Conservation (phyloP, 2,113 vertebrate species). For the Oryzias woworae region DNA sequence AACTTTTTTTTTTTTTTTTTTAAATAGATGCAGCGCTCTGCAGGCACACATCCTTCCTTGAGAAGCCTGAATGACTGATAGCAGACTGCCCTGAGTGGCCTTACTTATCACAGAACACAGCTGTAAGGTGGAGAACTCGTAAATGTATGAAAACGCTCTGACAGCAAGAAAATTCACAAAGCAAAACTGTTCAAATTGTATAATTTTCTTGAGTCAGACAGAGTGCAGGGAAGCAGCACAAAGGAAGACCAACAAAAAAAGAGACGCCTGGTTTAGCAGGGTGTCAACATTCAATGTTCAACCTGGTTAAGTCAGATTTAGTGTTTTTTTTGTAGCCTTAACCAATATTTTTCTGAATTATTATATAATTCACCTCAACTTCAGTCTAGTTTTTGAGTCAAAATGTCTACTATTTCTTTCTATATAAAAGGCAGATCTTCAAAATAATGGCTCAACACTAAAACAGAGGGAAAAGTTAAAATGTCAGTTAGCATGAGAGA, state of each 20-base stretch:
- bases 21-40: slow-evolving; percentile 22
- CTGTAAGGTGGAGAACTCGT: slow-evolving; percentile 38
- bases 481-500: too few relatives aligned
- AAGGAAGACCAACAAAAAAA: neutral
- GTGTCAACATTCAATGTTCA: too few relatives aligned
- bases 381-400: too few relatives aligned
- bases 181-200: slow-evolving; percentile 3
- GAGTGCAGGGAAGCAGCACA: neutral
- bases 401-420: too few relatives aligned
- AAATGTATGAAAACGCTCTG: slow-evolving; percentile 28
- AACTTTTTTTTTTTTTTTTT: slow-evolving; percentile 15
- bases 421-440: too few relatives aligned
- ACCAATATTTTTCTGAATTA: too few relatives aligned
- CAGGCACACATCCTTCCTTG: slow-evolving; percentile 45
- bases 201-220: neutral
- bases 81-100: slow-evolving; percentile 36
- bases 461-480: too few relatives aligned
- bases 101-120: slow-evolving; percentile 62
- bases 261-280: too few relatives aligned
- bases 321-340: too few relatives aligned
- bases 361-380: too few relatives aligned
- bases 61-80: slow-evolving; percentile 47
- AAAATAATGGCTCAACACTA: too few relatives aligned
- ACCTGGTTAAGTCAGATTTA: too few relatives aligned
- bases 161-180: slow-evolving; percentile 31